A percentile compares a stretch with the other conserved stretches of the same genome.
Conservation (phyloP, 2,888 invertebrate genomes). For the Lasioglossum malachurum region DNA sequence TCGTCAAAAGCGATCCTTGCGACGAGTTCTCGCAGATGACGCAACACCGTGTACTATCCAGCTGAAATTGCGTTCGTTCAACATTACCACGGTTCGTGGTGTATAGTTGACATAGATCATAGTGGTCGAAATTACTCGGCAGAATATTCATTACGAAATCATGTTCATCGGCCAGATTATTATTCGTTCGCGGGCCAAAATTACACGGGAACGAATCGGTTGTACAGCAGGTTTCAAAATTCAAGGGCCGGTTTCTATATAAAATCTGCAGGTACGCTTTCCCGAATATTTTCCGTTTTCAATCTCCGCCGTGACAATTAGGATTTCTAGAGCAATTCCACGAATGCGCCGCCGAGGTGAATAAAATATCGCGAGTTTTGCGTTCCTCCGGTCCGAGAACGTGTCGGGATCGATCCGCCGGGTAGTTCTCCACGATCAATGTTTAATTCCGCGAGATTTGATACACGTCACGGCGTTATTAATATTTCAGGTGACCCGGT, state of each 20-base stretch:
- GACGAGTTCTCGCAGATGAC: not conserved
- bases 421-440: not conserved
- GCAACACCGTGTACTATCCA: not conserved
- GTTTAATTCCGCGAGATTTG: slow-evolving; percentile 21
- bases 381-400: not conserved
- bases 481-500: slow-evolving; percentile 36
- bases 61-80: not conserved
- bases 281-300: too few species aligned
- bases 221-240: too few species aligned
- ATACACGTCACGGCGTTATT: slow-evolving; percentile 36
- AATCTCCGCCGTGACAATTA: too few species aligned
- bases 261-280: too few species aligned
- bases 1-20: not conserved
- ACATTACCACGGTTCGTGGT: not conserved
- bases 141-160: not conserved
- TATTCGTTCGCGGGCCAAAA: not conserved
- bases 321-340: too few species aligned
- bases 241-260: accelerated
- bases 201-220: too few species aligned
- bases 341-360: not conserved
- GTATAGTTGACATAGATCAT: not conserved
- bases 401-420: not conserved
- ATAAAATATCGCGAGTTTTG: not conserved
- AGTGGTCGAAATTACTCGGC: not conserved
- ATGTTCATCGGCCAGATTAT: not conserved